Base-by-base conservation (phyloP, 2,888 invertebrate species). In the Palloptera scutellata region DNA sequence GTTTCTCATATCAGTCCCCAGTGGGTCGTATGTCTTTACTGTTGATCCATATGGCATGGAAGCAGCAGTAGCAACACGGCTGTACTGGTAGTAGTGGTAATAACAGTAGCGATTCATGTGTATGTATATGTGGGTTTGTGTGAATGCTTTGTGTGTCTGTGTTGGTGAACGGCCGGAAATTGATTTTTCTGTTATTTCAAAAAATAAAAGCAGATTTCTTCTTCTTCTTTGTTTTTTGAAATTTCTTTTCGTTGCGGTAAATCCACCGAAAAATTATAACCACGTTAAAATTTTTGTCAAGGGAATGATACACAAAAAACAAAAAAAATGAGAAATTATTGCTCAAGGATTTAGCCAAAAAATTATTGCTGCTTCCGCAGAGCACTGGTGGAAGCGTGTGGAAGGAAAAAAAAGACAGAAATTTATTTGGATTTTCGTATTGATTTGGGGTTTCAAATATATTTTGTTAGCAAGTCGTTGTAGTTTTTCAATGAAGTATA, bases 101-200 rank as follows among this genome's bases (percentile, higher is more conserved):
- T 13, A n/a, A 11, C 11, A 48, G 13, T 13, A 45, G 40, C 10
- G 41, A 30, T 13, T 19, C 54, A 42, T 41, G 45, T 55, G 57
- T 55, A 11, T 57, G 41, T 43, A 12, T 48, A 45, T 64, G 64
- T 13, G 13, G 54, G 42, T 20, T n/a, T 54, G 17, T 43, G 15
- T 53, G 13, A 48, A 20, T 4, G 30, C 30, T 30, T 30, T 40
- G 6, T 59, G 51, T 64, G 52, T 30, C 11, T 54, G 13, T 62
- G 43, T 55, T 30, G 53, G 17, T 17, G 19, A 53, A 53, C 8
- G 17, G 53, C 52, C 61, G 61, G 61, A 61, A 61, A 61, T 61
- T 61, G 53, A 67, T 67, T 67, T 67, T 67, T 67, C 62, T 62
- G 67, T 67, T 67, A 62, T 67, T 67, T 67, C 58, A 52, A 62